These are phyloP conservation scores for Antedon mediterranea DNA, from an alignment of 53 echinoderm and acorn worm species.

Conservation along the genomic window DNA sequence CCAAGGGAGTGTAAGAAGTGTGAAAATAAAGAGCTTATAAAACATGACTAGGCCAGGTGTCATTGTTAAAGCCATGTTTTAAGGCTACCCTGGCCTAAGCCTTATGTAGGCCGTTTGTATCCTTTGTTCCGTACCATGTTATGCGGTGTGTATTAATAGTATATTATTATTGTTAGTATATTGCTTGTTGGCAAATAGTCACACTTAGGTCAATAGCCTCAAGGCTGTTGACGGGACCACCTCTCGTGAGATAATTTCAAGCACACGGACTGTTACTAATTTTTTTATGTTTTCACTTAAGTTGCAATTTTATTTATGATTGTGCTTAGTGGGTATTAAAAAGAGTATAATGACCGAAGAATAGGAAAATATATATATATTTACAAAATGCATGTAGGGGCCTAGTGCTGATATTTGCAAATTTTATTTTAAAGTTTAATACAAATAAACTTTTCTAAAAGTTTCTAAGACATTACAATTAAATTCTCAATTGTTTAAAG, in stretches of 20 bases:
- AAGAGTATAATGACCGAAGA: too few species aligned
- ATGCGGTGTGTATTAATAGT: not conserved
- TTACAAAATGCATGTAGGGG: too few species aligned
- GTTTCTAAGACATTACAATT: too few species aligned
- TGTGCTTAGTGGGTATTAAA: not conserved
- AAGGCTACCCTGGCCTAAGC: not conserved
- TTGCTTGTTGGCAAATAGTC: not conserved
- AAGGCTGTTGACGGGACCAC: not conserved
- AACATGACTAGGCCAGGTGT: not conserved
- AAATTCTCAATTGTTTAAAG: too few species aligned
- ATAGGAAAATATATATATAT: too few species aligned
- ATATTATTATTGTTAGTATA: not conserved
- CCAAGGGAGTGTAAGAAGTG: not conserved
- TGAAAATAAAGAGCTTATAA: not conserved
- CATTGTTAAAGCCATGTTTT: not conserved
- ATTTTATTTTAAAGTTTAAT: too few species aligned
- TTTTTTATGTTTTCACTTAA: not conserved
- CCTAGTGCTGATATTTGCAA: too few species aligned
- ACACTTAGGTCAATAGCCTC: not conserved
- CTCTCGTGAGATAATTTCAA: not conserved
- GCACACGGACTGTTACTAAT: not conserved
- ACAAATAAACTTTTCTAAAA: too few species aligned
- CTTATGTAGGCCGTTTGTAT: not conserved
- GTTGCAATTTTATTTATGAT: not conserved
- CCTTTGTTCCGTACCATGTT: not conserved